phyloP scores from a whole-genome alignment of 2,888 invertebrate genomes.

The Pterostichus niger region DNA sequence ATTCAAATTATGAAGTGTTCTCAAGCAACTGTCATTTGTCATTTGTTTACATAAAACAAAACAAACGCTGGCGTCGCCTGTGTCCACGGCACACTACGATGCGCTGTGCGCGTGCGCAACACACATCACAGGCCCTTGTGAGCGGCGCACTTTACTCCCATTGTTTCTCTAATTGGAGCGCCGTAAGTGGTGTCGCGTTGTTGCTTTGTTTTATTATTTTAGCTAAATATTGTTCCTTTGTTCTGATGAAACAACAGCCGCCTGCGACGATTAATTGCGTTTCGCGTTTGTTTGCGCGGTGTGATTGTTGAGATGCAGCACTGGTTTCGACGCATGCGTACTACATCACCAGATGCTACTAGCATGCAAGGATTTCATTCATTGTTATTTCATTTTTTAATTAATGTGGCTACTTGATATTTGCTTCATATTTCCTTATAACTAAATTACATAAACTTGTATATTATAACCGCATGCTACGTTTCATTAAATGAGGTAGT shows the following conservation, averaged over 20 bases:
- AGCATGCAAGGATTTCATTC: not conserved
- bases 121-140: not conserved
- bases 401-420: not conserved
- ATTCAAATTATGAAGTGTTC: constrained; percentile 40
- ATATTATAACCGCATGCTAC: no score
- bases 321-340: not conserved
- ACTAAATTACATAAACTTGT: not conserved
- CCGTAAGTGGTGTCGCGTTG: constrained; percentile 68
- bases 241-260: constrained; percentile 71
- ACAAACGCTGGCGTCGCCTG: not conserved
- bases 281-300: constrained; percentile 15
- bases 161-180: constrained; percentile 73
- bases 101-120: not conserved
- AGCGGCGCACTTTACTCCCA: constrained; percentile 59
- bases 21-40: constrained; percentile 60
- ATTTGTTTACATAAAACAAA: constrained; percentile 54
- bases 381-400: not conserved
- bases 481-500: no score
- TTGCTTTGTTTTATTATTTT: constrained; percentile 72
- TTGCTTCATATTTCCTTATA: not conserved
- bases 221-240: constrained; percentile 73
- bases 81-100: constrained; percentile 4
- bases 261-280: constrained; percentile 68
- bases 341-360: not conserved
- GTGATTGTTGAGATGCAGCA: constrained; percentile 36